Evolutionary conservation across 2,797 vertebrate genomes (phyloP), one percentile per base, ranked within the genome.

Genomic region (Mico argentatus): DNA sequence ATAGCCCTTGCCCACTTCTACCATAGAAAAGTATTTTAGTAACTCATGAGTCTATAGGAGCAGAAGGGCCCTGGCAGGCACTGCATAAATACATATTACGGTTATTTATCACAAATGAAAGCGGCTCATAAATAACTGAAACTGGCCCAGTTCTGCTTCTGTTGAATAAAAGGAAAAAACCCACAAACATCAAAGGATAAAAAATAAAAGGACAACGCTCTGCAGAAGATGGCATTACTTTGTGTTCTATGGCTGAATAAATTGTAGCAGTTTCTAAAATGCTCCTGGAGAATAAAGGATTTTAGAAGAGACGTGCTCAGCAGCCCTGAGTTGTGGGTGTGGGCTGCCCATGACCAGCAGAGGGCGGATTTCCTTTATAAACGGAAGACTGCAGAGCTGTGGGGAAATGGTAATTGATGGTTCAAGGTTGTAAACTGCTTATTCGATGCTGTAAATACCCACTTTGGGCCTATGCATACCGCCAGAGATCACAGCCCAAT

Each of bases 341-440:
- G 46, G 24, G 81, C 80, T 5, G 22, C 67, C 44, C 4, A 7
- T 13, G 33, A 88, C 95, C 98, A 97, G 97, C 88, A 98, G 98
- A 93, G 97, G 97, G 94, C 96, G 95, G 97, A 73, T 94, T 92
- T 96, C 88, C 55, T 93, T 94, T 90, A 90, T 9, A 89, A 83
- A 98, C 9, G 2, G 48, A 52, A 61, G 20, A 36, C 20, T 36
- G 70, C 15, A 5, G 59, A 27, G 41, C 9, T 0, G 77, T n/a
- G n/a, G n/a, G 41, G 61, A 41, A 44, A n/a, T 39, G 86, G 87
- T 84, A 48, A 52, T 33, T 52, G 77, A 83, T 24, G 84, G 59
- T 91, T 89, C 83, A 59, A 90, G 87, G 44, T n/a, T 88, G 57
- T 55, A 81, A 88, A 82, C 12, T 72, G 81, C 64, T 90, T 67